These are phyloP conservation scores for Saccostrea echinata DNA, from an alignment of 1,140 invertebrate species.

Conservation along the genomic window DNA sequence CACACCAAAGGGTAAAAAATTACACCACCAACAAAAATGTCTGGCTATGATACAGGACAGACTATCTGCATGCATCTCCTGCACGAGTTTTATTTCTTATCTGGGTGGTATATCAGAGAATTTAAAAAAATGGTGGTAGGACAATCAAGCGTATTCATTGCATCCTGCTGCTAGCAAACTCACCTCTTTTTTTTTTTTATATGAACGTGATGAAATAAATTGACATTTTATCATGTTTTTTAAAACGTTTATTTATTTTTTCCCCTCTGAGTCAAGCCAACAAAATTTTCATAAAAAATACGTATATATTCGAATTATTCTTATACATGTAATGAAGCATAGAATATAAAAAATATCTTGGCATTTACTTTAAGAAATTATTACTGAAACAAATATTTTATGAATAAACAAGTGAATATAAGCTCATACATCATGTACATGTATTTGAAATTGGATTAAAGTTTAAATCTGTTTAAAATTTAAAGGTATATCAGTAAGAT, in stretches of 20 bases:
- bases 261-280: not conserved
- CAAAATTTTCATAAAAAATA: not conserved
- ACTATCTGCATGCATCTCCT: conserved; percentile 21
- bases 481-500: conserved; percentile 3
- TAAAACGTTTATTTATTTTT: not conserved
- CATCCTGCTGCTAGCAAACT: not conserved
- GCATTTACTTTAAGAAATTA: not conserved
- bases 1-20: not conserved
- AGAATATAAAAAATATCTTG: not conserved
- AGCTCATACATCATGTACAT: too few species aligned
- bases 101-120: not conserved
- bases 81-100: conserved; percentile 23
- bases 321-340: not conserved
- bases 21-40: conserved; percentile 12
- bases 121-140: not conserved
- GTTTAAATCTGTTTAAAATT: not conserved
- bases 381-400: not conserved
- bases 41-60: not conserved
- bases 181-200: not conserved
- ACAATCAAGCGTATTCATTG: conserved; percentile 25
- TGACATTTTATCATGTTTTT: not conserved
- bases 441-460: not conserved
- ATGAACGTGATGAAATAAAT: not conserved
- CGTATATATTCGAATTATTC: too few species aligned
- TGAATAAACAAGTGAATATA: too few species aligned